Base-by-base conservation (phyloP, 2,797 vertebrate genomes). In the Lycodopsis pacificus region DNA sequence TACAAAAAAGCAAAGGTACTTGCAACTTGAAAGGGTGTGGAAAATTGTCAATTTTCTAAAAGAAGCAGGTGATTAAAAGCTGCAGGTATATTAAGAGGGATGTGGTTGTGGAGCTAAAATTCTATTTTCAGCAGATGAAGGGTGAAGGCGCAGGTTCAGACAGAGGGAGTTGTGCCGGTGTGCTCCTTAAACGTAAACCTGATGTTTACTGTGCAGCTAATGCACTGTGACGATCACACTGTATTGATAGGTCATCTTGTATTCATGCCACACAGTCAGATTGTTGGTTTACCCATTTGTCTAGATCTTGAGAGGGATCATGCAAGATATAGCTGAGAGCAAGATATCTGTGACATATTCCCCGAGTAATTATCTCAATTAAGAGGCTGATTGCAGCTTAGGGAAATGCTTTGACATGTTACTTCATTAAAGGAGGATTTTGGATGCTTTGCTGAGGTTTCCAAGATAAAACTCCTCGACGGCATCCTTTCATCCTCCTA, bases 371-470 rank as follows among this genome's bases (percentile, higher is more conserved):
- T 54, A 79, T 61, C 42, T 5, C 10, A 38, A 2, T 42, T 12
- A 72, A 77, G 25, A 65, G 32, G 34, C 30, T 67, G 53, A 85
- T 69, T 73, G 32, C 36, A 38, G 71, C 14, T 36, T 58, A 27
- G 65, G 25, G 66, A 69, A 78, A 69, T 63, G 64, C 46, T 71
- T 53, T 61, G 69, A 76, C 76, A 80, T 69, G 81, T 36, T 34
- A 32, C 5, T 77, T 59, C 10, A 64, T 68, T 80, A 73, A 73
- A 15, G 62, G 27, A 72, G 32, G 32, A 30, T 51, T 59, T 34
- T 62, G 59, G 44, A 74, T 54, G 49, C 72, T 69, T 68, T 64
- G 66, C 59, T 49, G 72, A 79, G 81, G n/a, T 44, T 46, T 70
- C 36, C 44, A n/a, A 61, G 70, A 84, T 65, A 61, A 83, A 30